phyloP scores from a whole-genome alignment of 2,797 vertebrate genomes.

The Chaetodon trifasciatus region DNA sequence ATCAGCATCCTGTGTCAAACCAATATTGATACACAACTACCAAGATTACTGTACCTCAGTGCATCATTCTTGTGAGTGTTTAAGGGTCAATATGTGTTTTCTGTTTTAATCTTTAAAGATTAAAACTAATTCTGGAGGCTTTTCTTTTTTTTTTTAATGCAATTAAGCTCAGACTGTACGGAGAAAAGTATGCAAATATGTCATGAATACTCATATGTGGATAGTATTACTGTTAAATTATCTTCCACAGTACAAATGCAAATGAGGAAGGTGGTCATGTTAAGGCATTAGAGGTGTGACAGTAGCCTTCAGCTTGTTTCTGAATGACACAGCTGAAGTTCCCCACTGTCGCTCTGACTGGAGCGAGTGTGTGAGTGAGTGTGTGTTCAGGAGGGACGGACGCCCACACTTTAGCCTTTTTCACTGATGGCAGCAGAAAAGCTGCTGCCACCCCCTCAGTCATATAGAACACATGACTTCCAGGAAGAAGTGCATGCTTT shows the following conservation, averaged over 20 bases:
- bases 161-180: no score
- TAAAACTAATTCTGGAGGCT: not conserved
- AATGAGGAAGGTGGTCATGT: slow-evolving; percentile 7
- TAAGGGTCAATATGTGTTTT: not conserved
- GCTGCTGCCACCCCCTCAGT: slow-evolving; percentile 54
- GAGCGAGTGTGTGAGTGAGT: slow-evolving; percentile 12
- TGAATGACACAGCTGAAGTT: slow-evolving; percentile 60
- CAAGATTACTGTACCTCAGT: no score
- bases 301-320: slow-evolving; percentile 21
- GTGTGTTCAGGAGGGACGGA: slow-evolving; percentile 40
- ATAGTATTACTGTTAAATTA: not conserved
- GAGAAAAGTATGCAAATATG: not conserved
- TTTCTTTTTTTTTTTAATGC: not conserved
- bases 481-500: slow-evolving; percentile 64
- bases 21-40: not conserved
- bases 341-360: slow-evolving; percentile 54
- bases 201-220: not conserved
- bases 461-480: slow-evolving; percentile 72
- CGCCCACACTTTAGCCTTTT: slow-evolving; percentile 60
- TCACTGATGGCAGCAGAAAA: slow-evolving; percentile 63
- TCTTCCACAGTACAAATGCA: not conserved
- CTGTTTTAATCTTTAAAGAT: not conserved
- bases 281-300: not conserved
- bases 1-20: not conserved
- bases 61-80: not conserved